Percentiles rank a stretch among this genome's conserved stretches.
These are phyloP conservation scores for Andrena trimmerana DNA, from an alignment of 2,888 invertebrate species.

Conservation along the genomic window DNA sequence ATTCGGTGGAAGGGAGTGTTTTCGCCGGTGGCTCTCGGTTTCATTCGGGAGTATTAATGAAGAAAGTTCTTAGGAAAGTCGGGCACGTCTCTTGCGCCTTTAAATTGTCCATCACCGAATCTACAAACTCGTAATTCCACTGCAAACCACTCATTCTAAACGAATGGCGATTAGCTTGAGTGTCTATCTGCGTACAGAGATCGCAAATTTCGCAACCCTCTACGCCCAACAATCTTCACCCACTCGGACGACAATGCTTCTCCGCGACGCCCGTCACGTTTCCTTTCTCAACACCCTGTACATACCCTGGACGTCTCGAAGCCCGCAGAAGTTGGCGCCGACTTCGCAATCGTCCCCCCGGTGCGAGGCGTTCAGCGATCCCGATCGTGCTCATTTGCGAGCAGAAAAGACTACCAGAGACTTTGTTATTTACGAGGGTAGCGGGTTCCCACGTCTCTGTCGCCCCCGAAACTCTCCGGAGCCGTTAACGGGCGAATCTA, in stretches of 20 bases:
- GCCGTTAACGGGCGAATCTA: background rate
- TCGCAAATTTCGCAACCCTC: no score
- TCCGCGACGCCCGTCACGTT: background rate
- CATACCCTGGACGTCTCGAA: constrained; percentile 15
- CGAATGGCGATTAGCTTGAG: no score
- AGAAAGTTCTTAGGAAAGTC: background rate
- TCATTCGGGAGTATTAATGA: background rate
- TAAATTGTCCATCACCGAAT: background rate
- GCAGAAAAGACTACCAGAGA: constrained; percentile 5
- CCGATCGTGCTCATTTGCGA: constrained; percentile 43
- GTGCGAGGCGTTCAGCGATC: constrained; percentile 42
- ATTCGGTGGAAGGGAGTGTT: background rate
- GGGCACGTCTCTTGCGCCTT: background rate
- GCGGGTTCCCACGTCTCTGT: constrained; percentile 9
- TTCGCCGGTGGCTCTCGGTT: background rate
- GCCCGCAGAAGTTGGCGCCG: constrained; percentile 45
- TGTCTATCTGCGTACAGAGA: no score
- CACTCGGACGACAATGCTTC: background rate
- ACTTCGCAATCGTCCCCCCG: constrained; percentile 44
- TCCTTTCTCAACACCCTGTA: constrained; percentile 3
- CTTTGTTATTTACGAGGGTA: constrained; percentile 26
- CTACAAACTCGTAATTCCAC: background rate
- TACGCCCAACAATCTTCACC: background rate
- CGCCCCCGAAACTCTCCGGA: constrained; percentile 1
- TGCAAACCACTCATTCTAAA: no score